Conservation (phyloP, 2,888 invertebrate genomes). For the Drosophila paramelanica region DNA sequence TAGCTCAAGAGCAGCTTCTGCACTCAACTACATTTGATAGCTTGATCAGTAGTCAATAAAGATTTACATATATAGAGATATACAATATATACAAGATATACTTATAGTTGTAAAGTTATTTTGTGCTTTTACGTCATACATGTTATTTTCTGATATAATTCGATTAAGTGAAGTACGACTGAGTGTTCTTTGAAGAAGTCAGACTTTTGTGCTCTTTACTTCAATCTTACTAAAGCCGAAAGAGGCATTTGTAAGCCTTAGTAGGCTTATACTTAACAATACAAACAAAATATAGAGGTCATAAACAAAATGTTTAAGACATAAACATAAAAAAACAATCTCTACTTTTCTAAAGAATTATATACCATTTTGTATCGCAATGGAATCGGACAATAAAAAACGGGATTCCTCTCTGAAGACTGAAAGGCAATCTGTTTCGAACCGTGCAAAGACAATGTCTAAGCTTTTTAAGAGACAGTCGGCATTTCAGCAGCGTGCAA, state of each 20-base stretch:
- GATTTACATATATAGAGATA: too few species aligned
- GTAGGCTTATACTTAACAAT: not conserved
- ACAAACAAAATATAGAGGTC: not conserved
- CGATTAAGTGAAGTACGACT: not conserved
- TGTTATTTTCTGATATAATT: not conserved
- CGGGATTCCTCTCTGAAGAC: rapidly evolving
- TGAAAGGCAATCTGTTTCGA: not conserved
- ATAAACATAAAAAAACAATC: not conserved
- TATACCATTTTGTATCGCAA: not conserved
- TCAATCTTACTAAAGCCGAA: not conserved
- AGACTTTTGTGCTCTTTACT: too few species aligned
- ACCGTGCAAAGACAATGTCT: not conserved
- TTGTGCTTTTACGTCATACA: not conserved
- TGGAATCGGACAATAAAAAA: not conserved
- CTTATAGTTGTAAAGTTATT: not conserved
- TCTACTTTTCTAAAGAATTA: not conserved
- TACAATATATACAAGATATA: too few species aligned
- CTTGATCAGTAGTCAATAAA: not conserved
- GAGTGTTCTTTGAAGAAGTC: not conserved
- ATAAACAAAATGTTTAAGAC: not conserved
- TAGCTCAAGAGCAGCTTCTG: not conserved
- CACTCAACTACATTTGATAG: not conserved
- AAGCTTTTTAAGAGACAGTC: not conserved
- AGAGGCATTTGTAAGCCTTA: not conserved
- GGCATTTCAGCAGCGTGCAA: not conserved